A percentile compares a stretch with the other conserved stretches of the same genome.
phyloP scores from a whole-genome alignment of 2,888 invertebrate genomes.

The Syritta pipiens region DNA sequence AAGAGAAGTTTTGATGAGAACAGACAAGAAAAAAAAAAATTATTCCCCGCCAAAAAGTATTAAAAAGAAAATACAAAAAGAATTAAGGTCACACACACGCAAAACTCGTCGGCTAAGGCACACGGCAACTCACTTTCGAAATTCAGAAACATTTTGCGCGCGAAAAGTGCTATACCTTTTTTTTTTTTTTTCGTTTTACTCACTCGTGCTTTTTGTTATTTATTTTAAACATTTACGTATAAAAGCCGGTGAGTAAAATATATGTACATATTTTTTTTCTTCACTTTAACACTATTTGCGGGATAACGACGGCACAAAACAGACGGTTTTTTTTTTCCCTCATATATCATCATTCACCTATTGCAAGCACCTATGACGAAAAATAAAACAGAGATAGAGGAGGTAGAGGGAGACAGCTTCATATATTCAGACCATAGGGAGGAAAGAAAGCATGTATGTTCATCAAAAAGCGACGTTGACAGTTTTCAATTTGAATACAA shows the following conservation, averaged over 20 bases:
- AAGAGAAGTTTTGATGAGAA: background rate
- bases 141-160: constrained; percentile 42
- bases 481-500: constrained; percentile 58
- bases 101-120: background rate
- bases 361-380: constrained; percentile 24
- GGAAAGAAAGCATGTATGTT: constrained; percentile 35
- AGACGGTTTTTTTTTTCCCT: background rate
- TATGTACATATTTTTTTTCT: constrained; percentile 12
- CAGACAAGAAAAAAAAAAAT: background rate
- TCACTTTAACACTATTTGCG: constrained; percentile 23
- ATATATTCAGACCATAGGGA: no score
- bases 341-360: constrained; percentile 8
- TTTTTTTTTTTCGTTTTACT: background rate
- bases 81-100: constrained; percentile 21
- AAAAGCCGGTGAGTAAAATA: constrained; percentile 57
- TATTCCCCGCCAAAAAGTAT: constrained; percentile 2
- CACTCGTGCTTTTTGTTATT: background rate
- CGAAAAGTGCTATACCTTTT: constrained; percentile 18
- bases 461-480: constrained; percentile 70
- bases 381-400: no score
- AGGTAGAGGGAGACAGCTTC: no score
- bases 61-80: constrained; percentile 1
- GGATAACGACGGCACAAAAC: constrained; percentile 28
- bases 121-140: constrained; percentile 35
- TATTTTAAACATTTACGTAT: constrained; percentile 31